Conservation (phyloP, 1,140 invertebrate species). For the Anastatus disparis region DNA sequence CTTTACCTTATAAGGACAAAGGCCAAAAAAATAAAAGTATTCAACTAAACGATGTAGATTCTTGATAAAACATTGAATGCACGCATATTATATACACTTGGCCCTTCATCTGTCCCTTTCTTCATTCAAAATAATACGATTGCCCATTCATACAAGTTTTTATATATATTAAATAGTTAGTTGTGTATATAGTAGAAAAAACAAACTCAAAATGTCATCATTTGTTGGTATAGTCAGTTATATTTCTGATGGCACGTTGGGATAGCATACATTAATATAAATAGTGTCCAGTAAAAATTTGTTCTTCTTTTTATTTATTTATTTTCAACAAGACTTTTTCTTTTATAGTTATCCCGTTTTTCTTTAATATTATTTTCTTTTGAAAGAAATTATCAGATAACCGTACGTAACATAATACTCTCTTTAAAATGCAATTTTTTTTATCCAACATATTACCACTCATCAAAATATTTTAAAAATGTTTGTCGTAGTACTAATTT, state of each 20-base stretch:
- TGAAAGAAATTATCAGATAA: no score
- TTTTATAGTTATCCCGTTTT: no score
- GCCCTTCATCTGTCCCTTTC: conserved; percentile 15
- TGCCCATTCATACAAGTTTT: conserved; percentile 41
- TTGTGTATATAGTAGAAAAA: conserved; percentile 47
- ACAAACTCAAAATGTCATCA: conserved; percentile 59
- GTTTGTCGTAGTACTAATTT: no score
- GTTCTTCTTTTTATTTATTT: no score
- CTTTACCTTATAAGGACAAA: conserved; percentile 47
- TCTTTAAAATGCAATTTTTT: no score
- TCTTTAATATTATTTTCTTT: no score
- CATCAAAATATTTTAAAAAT: no score
- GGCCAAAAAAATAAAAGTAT: conserved; percentile 56
- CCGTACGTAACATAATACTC: no score
- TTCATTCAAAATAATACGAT: conserved; percentile 35
- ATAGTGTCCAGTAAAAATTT: no score
- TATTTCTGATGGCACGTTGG: conserved; percentile 40
- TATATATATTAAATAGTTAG: no score
- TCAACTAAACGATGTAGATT: conserved; percentile 61
- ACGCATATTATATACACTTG: conserved; percentile 34
- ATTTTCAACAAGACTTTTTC: no score
- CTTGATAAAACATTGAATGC: conserved; percentile 65
- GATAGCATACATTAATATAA: not conserved
- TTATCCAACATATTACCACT: no score
- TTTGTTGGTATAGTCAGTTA: conserved; percentile 10